Evolutionary conservation across 1,140 invertebrate species (phyloP).

Genomic region (Tachypleus tridentatus): DNA sequence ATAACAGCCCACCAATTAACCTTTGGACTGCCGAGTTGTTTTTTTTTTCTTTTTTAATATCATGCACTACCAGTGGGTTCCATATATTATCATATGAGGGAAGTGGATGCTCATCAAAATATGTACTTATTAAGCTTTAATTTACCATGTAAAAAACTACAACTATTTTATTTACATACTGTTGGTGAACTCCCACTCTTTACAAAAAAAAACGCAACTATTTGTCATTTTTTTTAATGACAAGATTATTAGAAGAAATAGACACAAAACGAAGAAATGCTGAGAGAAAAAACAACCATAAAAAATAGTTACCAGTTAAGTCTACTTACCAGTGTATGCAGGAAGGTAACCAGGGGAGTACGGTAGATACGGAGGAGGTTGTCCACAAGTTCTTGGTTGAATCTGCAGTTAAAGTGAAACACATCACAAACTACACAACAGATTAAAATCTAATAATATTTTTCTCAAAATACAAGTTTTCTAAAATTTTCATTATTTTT

Average conservation of each 20-base stretch:
- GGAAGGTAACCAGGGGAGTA: conserved; percentile 15
- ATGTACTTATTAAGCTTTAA: too few species aligned
- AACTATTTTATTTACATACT: too few species aligned
- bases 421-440: not conserved
- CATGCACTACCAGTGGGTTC: too few species aligned
- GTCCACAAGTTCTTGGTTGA: conserved; percentile 11
- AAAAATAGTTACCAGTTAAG: not conserved
- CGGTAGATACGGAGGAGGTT: conserved; percentile 13
- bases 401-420: conserved; percentile 6
- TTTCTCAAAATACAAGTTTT: not conserved
- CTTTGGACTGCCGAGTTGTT: too few species aligned
- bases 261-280: conserved; percentile 4
- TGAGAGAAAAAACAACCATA: conserved; percentile 4
- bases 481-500: not conserved
- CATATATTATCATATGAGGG: too few species aligned
- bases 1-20: too few species aligned
- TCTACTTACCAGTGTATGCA: conserved; percentile 10
- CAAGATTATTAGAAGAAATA: conserved; percentile 3
- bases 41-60: too few species aligned
- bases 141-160: too few species aligned
- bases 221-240: not conserved
- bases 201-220: not conserved
- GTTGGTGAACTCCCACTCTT: not conserved
- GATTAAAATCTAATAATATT: not conserved
- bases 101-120: too few species aligned